Evolutionary conservation across 2,113 vertebrate species (phyloP).

Genomic region (Notiomystis cincta): DNA sequence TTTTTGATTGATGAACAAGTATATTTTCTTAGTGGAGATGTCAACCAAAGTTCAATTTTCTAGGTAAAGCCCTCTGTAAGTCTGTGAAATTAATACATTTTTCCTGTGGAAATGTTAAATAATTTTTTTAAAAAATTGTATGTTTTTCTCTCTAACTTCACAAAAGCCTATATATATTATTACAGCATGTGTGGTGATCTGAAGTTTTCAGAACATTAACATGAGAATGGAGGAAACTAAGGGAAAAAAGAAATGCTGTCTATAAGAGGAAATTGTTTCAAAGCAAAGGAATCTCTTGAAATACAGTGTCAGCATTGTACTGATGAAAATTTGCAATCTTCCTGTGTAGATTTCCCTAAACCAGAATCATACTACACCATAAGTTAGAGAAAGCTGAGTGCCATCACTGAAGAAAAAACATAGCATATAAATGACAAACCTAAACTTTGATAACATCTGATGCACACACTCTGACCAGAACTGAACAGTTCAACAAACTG

Average conservation of each 20-base stretch:
- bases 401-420: neutral
- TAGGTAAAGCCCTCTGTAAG: neutral
- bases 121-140: neutral
- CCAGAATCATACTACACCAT: no score
- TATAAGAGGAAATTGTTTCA: neutral
- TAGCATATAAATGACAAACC: neutral
- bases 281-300: neutral
- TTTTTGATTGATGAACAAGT: neutral
- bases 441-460: neutral
- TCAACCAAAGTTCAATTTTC: neutral
- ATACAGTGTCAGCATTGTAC: neutral
- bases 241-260: neutral
- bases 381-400: neutral
- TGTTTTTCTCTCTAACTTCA: neutral
- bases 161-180: neutral
- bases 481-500: neutral
- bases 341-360: neutral
- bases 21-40: neutral
- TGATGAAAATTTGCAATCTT: neutral
- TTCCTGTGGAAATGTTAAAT: neutral
- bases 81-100: neutral
- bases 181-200: neutral
- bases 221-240: accelerated
- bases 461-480: neutral
- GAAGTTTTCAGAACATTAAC: neutral